Percentiles rank a stretch among this genome's conserved stretches.
Evolutionary conservation across 53 echinoderm and acorn worm genomes (phyloP).

Genomic region (Actinopyga echinites): DNA sequence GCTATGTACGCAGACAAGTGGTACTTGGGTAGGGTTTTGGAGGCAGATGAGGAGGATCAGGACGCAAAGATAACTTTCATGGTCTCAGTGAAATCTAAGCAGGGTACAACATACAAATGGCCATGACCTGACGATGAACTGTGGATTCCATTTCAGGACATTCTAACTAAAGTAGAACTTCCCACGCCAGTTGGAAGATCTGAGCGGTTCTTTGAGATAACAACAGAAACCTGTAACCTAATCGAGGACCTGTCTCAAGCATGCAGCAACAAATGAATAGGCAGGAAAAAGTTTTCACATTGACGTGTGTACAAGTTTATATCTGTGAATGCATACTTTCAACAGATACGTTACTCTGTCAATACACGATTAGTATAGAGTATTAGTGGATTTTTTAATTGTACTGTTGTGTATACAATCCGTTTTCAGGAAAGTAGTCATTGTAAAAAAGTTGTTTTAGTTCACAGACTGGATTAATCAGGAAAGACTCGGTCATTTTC

Average conservation of each 20-base stretch:
- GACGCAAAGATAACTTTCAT: conserved; percentile 60
- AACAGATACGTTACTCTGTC: conserved; percentile 2
- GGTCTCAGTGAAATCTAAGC: conserved; percentile 40
- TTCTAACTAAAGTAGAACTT: conserved; percentile 20
- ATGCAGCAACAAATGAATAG: background rate
- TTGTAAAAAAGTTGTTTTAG: background rate
- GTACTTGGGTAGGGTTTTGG: conserved; percentile 49
- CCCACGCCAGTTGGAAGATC: conserved; percentile 44
- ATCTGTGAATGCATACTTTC: background rate
- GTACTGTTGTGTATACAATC: too few relatives aligned
- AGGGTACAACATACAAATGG: conserved; percentile 48
- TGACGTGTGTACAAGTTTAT: too few relatives aligned
- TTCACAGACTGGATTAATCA: background rate
- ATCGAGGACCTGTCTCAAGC: background rate
- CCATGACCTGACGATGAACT: conserved; percentile 36
- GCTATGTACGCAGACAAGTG: conserved; percentile 21
- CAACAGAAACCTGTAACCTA: background rate
- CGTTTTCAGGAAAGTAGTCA: too few relatives aligned
- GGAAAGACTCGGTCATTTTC: background rate
- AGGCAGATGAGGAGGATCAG: conserved; percentile 43
- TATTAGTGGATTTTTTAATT: background rate
- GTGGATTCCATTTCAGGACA: conserved; percentile 42
- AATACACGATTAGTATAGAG: background rate
- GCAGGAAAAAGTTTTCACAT: too few relatives aligned
- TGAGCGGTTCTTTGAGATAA: conserved; percentile 15